Evolutionary conservation across 37 sponge, comb jelly and placozoan genomes (phyloP).

Genomic region (Hexactinellida sp.): DNA sequence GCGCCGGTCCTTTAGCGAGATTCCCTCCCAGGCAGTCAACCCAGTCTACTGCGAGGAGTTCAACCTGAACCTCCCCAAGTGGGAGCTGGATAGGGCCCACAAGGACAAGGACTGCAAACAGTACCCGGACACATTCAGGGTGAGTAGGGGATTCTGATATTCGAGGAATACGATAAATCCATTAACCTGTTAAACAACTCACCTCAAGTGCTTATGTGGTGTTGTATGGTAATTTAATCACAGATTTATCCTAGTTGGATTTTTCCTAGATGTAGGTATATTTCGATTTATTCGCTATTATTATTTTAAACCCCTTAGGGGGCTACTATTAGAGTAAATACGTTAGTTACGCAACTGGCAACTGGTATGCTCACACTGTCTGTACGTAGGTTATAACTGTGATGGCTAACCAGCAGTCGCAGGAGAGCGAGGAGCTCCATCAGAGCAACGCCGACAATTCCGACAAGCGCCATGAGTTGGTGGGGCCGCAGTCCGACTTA

Average conservation of each 20-base stretch:
- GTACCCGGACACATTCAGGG: constrained; percentile 8
- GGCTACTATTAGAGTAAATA: too few relatives aligned
- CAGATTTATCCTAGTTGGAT: not conserved
- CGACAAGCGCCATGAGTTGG: not conserved
- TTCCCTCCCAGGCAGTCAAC: not conserved
- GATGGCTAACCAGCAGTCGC: not conserved
- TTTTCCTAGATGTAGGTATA: too few relatives aligned
- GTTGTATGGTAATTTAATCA: not conserved
- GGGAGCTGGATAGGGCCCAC: constrained; percentile 77
- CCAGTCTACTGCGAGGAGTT: constrained; percentile 7
- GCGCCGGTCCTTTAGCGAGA: not conserved
- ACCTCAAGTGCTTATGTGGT: too few relatives aligned
- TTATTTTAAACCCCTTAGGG: too few relatives aligned
- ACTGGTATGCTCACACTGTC: too few relatives aligned
- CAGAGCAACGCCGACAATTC: not conserved
- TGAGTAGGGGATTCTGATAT: too few relatives aligned
- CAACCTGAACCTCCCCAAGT: constrained; percentile 31
- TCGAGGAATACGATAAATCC: too few relatives aligned
- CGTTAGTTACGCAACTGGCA: too few relatives aligned
- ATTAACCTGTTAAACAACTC: not conserved
- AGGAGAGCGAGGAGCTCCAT: not conserved
- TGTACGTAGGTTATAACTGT: not conserved
- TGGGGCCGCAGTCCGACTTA: not conserved
- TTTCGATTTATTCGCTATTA: not conserved
- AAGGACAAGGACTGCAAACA: constrained; percentile 56